Evolutionary conservation across 2,113 vertebrate species (phyloP).

Genomic region (Struthidea cinerea): DNA sequence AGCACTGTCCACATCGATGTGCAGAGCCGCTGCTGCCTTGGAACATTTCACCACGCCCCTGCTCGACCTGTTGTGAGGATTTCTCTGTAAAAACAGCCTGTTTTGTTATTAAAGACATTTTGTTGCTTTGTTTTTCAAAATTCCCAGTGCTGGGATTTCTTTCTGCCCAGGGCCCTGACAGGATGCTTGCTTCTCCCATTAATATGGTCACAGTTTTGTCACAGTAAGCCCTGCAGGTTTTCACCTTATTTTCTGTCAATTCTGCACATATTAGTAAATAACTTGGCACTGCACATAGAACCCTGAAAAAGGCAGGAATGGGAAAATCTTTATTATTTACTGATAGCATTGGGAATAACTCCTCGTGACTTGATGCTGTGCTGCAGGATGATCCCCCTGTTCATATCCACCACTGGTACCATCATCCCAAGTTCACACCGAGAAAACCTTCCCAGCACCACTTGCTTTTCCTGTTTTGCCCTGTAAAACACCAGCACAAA

Average conservation of each 20-base stretch:
- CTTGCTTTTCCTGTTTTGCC: neutral
- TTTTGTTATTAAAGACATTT: neutral
- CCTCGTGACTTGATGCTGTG: accelerated
- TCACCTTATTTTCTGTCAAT: neutral
- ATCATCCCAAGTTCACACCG: neutral
- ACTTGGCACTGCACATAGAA: neutral
- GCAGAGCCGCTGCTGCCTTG: neutral
- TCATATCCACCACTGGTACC: accelerated
- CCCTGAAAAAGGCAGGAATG: neutral
- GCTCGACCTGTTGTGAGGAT: neutral
- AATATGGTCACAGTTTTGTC: accelerated
- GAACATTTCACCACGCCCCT: neutral
- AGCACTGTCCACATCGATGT: accelerated
- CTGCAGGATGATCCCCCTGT: accelerated
- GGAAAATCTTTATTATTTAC: neutral
- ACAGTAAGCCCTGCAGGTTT: neutral
- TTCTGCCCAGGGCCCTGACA: neutral
- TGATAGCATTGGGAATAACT: neutral
- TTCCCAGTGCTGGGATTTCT: neutral
- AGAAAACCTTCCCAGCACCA: neutral
- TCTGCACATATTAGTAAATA: neutral
- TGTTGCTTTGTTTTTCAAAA: neutral
- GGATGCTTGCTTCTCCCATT: neutral
- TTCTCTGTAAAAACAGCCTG: neutral
- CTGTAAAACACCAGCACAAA: neutral